Conservation (phyloP, 2,797 vertebrate species). For the Pipistrellus pipistrellus region DNA sequence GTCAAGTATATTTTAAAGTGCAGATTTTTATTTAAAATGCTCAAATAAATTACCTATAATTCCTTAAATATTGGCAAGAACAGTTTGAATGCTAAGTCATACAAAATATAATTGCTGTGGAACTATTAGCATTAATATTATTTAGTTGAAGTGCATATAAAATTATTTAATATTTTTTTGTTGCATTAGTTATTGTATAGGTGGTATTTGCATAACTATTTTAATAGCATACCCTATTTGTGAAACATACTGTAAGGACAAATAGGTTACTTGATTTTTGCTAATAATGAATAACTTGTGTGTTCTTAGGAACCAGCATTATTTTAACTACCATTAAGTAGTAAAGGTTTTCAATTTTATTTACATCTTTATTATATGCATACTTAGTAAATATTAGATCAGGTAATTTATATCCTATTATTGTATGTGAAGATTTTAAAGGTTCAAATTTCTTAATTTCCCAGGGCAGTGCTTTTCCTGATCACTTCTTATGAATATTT, state of each 20-base stretch:
- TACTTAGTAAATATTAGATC: neutral
- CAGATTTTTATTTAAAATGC: neutral
- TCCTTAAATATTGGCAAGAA: neutral
- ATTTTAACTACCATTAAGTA: slow-evolving; percentile 23
- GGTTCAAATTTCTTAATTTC: slow-evolving; percentile 30
- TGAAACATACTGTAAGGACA: neutral
- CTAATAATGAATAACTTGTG: slow-evolving; percentile 28
- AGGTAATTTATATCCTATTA: neutral
- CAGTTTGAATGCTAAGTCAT: slow-evolving; percentile 22
- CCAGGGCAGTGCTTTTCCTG: neutral
- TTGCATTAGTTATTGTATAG: slow-evolving; percentile 2
- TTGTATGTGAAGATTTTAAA: neutral
- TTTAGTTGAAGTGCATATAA: neutral
- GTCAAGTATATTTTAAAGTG: slow-evolving; percentile 15
- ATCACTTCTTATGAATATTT: neutral
- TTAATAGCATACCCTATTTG: neutral
- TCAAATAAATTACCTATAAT: neutral
- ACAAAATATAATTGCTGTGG: slow-evolving; percentile 17
- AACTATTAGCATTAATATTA: neutral
- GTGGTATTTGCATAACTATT: neutral
- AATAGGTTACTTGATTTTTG: neutral
- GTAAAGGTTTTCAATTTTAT: slow-evolving; percentile 23
- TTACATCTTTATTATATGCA: slow-evolving; percentile 2
- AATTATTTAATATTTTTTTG: neutral
- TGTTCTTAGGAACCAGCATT: neutral